A percentile compares a stretch with the other conserved stretches of the same genome.
Evolutionary conservation across 1,140 invertebrate species (phyloP).

Genomic region (Drosophila bocki): DNA sequence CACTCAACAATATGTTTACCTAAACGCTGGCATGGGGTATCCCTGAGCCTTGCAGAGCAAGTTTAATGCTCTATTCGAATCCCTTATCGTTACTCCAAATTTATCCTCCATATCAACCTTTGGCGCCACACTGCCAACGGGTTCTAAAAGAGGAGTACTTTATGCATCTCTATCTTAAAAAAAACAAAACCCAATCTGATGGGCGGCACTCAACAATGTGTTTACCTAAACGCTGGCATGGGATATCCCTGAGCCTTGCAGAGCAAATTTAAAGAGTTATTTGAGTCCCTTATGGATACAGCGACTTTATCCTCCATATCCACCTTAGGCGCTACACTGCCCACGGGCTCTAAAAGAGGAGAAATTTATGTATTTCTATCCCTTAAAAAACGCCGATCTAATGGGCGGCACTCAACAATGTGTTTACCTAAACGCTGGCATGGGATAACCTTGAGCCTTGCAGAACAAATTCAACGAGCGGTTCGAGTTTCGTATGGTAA

Average conservation of each 20-base stretch:
- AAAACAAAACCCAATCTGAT: neutral
- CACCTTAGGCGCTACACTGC: conserved; percentile 89
- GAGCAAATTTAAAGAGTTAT: conserved; percentile 62
- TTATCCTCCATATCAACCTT: conserved; percentile 86
- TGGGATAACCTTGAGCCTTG: conserved; percentile 89
- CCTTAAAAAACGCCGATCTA: neutral
- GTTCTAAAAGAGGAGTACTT: conserved; percentile 86
- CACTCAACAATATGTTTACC: conserved; percentile 85
- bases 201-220: conserved; percentile 20
- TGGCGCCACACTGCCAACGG: conserved; percentile 89
- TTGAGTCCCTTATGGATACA: conserved; percentile 37
- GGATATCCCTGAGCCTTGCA: conserved; percentile 89
- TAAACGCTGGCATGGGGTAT: conserved; percentile 88
- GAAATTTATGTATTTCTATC: neutral
- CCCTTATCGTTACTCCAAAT: conserved; percentile 46
- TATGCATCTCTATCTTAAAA: too few species aligned
- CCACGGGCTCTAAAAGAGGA: conserved; percentile 88
- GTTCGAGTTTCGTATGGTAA: conserved; percentile 49
- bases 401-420: conserved; percentile 16
- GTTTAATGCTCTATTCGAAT: conserved; percentile 37
- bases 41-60: conserved; percentile 88
- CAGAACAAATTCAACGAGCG: conserved; percentile 85
- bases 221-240: conserved; percentile 88
- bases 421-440: conserved; percentile 88
- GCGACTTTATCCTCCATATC: conserved; percentile 84